Percentiles rank a stretch among this genome's conserved stretches.
phyloP scores from a whole-genome alignment of 1,140 invertebrate genomes.

The Drosophila eugracilis region DNA sequence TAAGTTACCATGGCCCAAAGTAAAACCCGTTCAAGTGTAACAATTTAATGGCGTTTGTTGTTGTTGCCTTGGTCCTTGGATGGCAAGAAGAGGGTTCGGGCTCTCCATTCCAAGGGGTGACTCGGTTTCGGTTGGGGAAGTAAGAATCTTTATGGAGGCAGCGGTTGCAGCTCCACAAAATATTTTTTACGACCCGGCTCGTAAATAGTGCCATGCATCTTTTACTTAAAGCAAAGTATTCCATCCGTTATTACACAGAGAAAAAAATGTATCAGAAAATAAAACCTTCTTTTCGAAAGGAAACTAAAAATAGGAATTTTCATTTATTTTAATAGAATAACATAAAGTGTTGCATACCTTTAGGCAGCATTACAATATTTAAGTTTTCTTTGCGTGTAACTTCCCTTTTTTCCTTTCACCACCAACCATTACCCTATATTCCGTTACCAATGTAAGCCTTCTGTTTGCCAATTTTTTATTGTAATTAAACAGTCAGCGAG shows the following conservation, averaged over 20 bases:
- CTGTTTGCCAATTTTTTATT: constrained; percentile 61
- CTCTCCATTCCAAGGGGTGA: constrained; percentile 7
- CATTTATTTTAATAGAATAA: too few relatives aligned
- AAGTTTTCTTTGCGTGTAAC: too few relatives aligned
- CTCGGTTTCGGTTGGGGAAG: background rate
- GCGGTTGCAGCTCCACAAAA: constrained; percentile 49
- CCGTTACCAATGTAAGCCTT: constrained; percentile 42
- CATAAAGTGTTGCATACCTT: background rate
- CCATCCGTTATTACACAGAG: background rate
- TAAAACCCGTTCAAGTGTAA: constrained; percentile 83
- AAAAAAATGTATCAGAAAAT: background rate
- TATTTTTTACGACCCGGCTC: constrained; percentile 43
- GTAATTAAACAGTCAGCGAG: constrained; percentile 78
- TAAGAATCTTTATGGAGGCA: constrained; percentile 32
- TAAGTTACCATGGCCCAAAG: constrained; percentile 75
- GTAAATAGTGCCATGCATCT: constrained; percentile 49
- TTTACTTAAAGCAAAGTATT: constrained; percentile 8
- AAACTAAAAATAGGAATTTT: background rate
- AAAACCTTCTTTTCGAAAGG: background rate
- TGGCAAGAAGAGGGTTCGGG: constrained; percentile 9
- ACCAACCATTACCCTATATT: background rate
- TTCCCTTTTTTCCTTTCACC: background rate
- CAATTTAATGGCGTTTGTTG: constrained; percentile 81
- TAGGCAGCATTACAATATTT: background rate
- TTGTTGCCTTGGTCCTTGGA: constrained; percentile 29